Evolutionary conservation across 2,888 invertebrate genomes (phyloP), one percentile per base, ranked within the genome.

Genomic region (Drosophila parthenogenetica): DNA sequence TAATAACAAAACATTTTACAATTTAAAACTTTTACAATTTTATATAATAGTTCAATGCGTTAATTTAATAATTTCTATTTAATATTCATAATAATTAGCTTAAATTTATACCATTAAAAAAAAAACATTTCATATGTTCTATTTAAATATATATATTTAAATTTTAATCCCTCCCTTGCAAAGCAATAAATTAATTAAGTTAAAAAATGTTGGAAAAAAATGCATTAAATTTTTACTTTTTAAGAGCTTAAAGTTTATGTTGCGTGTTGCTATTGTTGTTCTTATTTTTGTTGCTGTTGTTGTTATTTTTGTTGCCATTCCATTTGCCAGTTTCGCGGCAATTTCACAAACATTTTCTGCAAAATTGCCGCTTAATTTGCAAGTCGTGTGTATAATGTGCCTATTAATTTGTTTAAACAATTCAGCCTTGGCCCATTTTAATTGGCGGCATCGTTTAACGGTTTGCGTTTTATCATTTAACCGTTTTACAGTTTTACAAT

Each of bases 1-100:
- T 83, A 87, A 85, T 87, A 85, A 85, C 84, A 85, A 77, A 89
- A 89, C 81, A 88, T 88, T 84, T 74, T 74, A 82, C 79, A 85
- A 60, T 65, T 57, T 65, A 71, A 71, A 71, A 19, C 25, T 86
- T 87, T 77, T 74, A 81, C 79, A 85, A 53, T 65, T 66, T 65
- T 50, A 73, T 42, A 63, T 42, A 63, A 53, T 67, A 57, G 19
- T 43, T 22, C 53, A 42, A 63, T 57, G 57, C 19, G 51, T 50
- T 50, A 63, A 62, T 59, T 53, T 55, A 54, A 53, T 51, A 54
- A 67, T 50, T 50, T 29, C 58, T 61, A 49, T 37, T 51, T 46
- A 48, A 48, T 58, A 48, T 48, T 58, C 32, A 60, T 62, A 65
- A 69, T 73, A 49, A 13, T 58, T 73, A 46, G 25, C 35, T 68